Evolutionary conservation across 2,888 invertebrate genomes (phyloP).

Genomic region (Spodoptera picta): DNA sequence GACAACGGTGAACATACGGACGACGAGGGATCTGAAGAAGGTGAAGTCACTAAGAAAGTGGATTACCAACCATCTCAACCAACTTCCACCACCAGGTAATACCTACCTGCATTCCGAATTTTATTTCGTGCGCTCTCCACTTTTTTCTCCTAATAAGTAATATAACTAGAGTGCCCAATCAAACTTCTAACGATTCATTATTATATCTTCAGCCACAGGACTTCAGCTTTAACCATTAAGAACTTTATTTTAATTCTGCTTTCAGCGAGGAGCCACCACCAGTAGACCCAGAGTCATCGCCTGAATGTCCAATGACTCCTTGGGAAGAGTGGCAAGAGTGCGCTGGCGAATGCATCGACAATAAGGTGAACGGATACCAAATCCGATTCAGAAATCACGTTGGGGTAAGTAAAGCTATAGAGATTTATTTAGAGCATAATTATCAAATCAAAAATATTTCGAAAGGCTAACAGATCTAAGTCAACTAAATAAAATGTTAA

Average conservation of each 20-base stretch:
- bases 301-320: conserved; percentile 73
- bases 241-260: background rate
- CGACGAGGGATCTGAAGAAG: background rate
- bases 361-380: conserved; percentile 67
- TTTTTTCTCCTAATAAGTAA: no score
- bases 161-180: no score
- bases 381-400: conserved; percentile 72
- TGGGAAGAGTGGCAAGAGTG: conserved; percentile 81
- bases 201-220: no score
- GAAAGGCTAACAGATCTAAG: no score
- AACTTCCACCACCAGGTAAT: conserved; percentile 54
- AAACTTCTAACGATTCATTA: no score
- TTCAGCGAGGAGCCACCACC: conserved; percentile 65
- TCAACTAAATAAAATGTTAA: no score
- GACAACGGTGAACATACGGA: background rate
- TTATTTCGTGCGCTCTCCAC: no score
- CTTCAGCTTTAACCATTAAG: no score
- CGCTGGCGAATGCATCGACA: conserved; percentile 72
- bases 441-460: no score
- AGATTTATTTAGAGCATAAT: no score
- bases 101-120: background rate
- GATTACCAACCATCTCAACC: conserved; percentile 26
- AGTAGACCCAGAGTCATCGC: conserved; percentile 66
- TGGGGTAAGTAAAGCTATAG: conserved; percentile 49
- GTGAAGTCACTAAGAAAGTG: background rate